phyloP scores from a whole-genome alignment of 2,797 vertebrate species.

The Erethizon dorsatum region DNA sequence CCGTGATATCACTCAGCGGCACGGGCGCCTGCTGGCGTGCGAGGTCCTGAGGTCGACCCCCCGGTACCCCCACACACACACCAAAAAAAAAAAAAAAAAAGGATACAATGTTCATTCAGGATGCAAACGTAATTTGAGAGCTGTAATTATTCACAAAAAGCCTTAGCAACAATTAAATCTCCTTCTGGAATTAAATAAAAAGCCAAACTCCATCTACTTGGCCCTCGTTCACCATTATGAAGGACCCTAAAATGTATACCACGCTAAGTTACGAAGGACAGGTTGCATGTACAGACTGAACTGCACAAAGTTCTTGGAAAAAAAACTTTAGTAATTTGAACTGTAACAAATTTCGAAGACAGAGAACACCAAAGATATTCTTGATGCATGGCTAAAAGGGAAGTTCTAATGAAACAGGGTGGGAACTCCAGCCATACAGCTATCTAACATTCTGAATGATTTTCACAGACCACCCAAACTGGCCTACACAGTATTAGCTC shows the following conservation, averaged over 20 bases:
- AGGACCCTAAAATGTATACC: conserved; percentile 16
- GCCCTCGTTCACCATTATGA: not conserved
- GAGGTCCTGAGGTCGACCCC: too few relatives aligned
- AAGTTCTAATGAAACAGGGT: not conserved
- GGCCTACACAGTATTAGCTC: not conserved
- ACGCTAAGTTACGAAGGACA: not conserved
- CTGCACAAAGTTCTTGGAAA: not conserved
- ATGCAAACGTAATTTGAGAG: not conserved
- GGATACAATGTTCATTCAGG: not conserved
- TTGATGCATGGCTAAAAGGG: not conserved
- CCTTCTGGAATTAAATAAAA: conserved; percentile 46
- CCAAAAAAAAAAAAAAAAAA: too few relatives aligned
- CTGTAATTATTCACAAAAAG: not conserved
- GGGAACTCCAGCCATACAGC: not conserved
- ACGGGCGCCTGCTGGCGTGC: too few relatives aligned
- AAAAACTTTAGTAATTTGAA: not conserved
- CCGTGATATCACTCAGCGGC: too few relatives aligned
- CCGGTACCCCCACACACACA: too few relatives aligned
- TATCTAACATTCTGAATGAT: not conserved
- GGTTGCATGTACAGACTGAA: not conserved
- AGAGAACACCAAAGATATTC: conserved; percentile 42
- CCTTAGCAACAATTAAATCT: conserved; percentile 46
- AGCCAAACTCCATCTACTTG: conserved; percentile 38
- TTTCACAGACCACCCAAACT: not conserved
- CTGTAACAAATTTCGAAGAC: conserved; percentile 10